Evolutionary conservation across 2,113 vertebrate species (phyloP).

Genomic region (Actenoides hombroni): DNA sequence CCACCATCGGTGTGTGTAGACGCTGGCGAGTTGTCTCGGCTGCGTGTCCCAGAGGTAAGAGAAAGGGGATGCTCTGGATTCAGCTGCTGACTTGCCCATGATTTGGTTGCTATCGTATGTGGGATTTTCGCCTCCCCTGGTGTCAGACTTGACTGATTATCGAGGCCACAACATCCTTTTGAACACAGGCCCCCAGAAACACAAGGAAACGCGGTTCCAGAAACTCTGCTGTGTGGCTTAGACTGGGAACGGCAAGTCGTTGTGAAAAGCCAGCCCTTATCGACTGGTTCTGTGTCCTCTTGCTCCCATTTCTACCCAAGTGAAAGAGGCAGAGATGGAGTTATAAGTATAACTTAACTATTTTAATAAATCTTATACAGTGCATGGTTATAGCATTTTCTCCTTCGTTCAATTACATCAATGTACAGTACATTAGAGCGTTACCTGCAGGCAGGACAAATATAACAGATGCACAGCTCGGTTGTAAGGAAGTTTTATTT

Average conservation of each 20-base stretch:
- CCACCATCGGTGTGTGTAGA: not conserved
- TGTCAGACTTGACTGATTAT: not conserved
- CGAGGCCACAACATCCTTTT: not conserved
- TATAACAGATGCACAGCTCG: constrained; percentile 31
- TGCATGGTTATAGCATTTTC: constrained; percentile 28
- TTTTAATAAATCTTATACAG: constrained; percentile 65
- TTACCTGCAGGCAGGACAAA: constrained; percentile 31
- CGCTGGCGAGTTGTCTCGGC: not conserved
- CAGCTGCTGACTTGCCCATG: not conserved
- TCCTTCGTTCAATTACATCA: not conserved
- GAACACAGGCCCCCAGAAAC: not conserved
- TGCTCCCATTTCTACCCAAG: not conserved
- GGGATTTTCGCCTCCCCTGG: not conserved
- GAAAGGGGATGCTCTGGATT: not conserved
- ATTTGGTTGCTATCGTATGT: not conserved
- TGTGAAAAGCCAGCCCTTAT: not conserved
- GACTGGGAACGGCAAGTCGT: not conserved
- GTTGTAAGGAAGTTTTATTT: not conserved
- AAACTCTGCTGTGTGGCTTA: no score
- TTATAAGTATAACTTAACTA: constrained; percentile 55
- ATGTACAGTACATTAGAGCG: constrained; percentile 11
- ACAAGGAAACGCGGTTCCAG: not conserved
- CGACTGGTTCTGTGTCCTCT: not conserved
- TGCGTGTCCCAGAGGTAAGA: not conserved
- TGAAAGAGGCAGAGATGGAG: not conserved